phyloP scores from a whole-genome alignment of 2,113 vertebrate genomes.

The Alectura lathami region DNA sequence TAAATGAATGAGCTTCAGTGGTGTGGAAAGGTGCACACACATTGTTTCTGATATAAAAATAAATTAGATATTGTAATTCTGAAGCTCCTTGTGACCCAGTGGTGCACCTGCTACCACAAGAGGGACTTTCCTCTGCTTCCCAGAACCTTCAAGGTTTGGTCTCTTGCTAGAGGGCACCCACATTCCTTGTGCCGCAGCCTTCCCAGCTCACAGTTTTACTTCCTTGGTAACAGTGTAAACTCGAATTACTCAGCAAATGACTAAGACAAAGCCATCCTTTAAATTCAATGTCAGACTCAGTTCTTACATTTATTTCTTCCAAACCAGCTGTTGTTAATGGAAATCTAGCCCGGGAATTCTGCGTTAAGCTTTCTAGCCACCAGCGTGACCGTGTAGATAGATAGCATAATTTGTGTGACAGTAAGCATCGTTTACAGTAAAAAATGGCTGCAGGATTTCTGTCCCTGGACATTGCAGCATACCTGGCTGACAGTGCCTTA shows the following conservation, averaged over 20 bases:
- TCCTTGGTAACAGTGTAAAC: neutral
- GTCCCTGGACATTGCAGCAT: neutral
- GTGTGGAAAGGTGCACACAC: neutral
- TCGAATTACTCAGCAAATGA: neutral
- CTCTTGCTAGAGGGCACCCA: neutral
- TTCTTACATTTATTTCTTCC: too few species aligned
- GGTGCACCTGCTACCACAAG: neutral
- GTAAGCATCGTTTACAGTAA: neutral
- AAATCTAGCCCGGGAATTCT: neutral
- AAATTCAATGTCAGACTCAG: neutral
- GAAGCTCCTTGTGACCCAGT: neutral
- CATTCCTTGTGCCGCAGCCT: neutral
- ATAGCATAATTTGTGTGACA: neutral
- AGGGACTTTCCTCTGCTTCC: neutral
- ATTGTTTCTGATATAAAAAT: neutral
- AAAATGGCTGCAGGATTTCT: neutral
- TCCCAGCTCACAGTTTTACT: neutral
- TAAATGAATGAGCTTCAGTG: neutral
- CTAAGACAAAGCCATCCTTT: neutral
- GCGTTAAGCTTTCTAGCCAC: neutral
- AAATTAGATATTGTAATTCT: neutral
- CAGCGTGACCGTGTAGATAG: neutral
- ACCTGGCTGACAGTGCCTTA: neutral
- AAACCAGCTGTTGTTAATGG: neutral
- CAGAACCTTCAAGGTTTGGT: neutral